Conservation (phyloP, 2,888 invertebrate species). For the Ectropis crepuscularia region DNA sequence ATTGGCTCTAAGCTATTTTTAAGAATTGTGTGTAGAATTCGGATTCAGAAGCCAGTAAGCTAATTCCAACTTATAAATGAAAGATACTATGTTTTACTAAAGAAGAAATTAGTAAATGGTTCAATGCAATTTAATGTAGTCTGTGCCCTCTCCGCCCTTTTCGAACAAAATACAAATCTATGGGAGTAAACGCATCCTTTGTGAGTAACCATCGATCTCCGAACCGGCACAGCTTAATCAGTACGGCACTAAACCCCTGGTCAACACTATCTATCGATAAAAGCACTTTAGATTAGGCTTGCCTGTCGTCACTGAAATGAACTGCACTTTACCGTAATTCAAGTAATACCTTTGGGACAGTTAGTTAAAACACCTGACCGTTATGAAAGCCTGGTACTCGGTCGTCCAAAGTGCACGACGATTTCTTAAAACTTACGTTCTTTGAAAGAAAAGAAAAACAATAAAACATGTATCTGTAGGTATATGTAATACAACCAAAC, state of each 20-base stretch:
- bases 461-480: too few relatives aligned
- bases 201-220: slow-evolving; percentile 34
- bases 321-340: slow-evolving; percentile 46
- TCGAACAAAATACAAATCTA: too few relatives aligned
- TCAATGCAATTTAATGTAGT: too few relatives aligned
- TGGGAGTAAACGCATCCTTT: not conserved
- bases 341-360: slow-evolving; percentile 37
- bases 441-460: not conserved
- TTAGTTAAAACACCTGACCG: slow-evolving; percentile 32
- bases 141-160: too few relatives aligned
- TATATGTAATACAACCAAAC: too few relatives aligned
- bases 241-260: slow-evolving; percentile 56
- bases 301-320: slow-evolving; percentile 57
- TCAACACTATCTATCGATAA: slow-evolving; percentile 68
- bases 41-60: too few relatives aligned
- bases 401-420: slow-evolving; percentile 20
- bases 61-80: too few relatives aligned
- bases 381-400: slow-evolving; percentile 23
- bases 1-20: too few relatives aligned
- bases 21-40: too few relatives aligned
- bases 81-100: too few relatives aligned
- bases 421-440: slow-evolving; percentile 11
- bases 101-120: too few relatives aligned
- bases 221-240: slow-evolving; percentile 45
- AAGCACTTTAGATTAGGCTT: slow-evolving; percentile 66